Evolutionary conservation across 2,797 vertebrate genomes (phyloP).

Genomic region (Phaenicophaeus curvirostris): DNA sequence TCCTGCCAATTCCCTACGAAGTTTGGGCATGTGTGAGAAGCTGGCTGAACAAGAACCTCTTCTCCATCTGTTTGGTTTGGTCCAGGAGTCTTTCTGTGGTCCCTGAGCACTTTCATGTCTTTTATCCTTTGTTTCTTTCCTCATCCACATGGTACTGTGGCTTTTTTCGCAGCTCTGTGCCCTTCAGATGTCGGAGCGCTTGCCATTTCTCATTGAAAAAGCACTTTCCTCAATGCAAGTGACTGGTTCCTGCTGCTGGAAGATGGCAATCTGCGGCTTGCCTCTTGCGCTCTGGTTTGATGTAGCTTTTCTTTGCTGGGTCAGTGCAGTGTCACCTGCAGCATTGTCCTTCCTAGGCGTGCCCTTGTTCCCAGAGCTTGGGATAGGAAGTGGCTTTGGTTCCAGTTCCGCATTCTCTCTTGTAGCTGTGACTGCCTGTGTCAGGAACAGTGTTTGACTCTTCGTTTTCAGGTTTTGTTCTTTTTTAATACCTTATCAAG

Average conservation of each 20-base stretch:
- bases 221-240: rapidly evolving
- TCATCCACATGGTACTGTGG: rapidly evolving
- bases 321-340: rapidly evolving
- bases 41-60: background rate
- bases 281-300: rapidly evolving
- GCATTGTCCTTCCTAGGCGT: rapidly evolving
- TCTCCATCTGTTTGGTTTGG: background rate
- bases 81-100: background rate
- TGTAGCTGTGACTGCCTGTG: rapidly evolving
- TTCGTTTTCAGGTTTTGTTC: background rate
- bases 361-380: background rate
- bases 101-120: rapidly evolving
- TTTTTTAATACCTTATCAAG: background rate
- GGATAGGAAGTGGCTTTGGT: background rate
- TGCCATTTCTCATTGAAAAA: rapidly evolving
- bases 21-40: rapidly evolving
- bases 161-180: rapidly evolving
- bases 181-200: rapidly evolving
- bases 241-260: background rate
- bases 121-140: background rate
- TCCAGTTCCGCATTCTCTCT: background rate
- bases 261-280: rapidly evolving
- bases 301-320: background rate
- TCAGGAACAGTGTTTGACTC: rapidly evolving
- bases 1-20: rapidly evolving